Base-by-base conservation (phyloP, 1,140 invertebrate species). In the Drosophila punjabiensis region DNA sequence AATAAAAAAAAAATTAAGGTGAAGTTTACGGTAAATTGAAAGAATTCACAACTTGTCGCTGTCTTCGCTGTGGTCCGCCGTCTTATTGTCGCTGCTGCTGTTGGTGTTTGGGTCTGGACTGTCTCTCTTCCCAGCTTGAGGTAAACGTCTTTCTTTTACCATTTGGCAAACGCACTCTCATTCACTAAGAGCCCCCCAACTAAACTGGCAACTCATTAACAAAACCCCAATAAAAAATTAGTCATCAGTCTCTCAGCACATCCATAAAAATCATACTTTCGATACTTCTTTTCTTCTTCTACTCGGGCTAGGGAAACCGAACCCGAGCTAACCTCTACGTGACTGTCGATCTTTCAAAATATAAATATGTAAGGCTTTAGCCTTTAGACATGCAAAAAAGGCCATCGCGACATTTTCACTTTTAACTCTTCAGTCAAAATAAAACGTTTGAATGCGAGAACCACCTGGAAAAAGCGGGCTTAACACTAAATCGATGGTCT, bases 21-120 rank as follows among this genome's bases (percentile, higher is more conserved):
- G 91, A 92, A 91, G 91, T 91, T 92, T 92, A 92, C 91, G 91
- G 91, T 92, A 92, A 92, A 92, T 91, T 92, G 76, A 92, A 88
- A 88, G 85, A 86, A 90, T 87, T 80, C 82, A 91, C 79, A 91
- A 82, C 73, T 81, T 83, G 79, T 75, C 73, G 76, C 48, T 75
- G 64, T 71, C 82, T 60, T 64, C 52, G 55, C 74, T 58, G 66
- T 59, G 58, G 55, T 78, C 52, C 55, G 52, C 37, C 47, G 18
- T 68, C 64, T 61, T 56, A 59, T 68, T 62, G 52, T 48, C 39
- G 48, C 43, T 53, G 20, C 24, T 69, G n/a, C 8, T 39, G 37
- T 39, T 39, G 37, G 5, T 39, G n/a, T 52, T 58, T 47, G 35
- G 24, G 56, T 59, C 45, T 48, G 20, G n/a, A n/a, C n/a, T 20